phyloP scores from a whole-genome alignment of 2,113 vertebrate genomes.

The Phyllostomus discolor region DNA sequence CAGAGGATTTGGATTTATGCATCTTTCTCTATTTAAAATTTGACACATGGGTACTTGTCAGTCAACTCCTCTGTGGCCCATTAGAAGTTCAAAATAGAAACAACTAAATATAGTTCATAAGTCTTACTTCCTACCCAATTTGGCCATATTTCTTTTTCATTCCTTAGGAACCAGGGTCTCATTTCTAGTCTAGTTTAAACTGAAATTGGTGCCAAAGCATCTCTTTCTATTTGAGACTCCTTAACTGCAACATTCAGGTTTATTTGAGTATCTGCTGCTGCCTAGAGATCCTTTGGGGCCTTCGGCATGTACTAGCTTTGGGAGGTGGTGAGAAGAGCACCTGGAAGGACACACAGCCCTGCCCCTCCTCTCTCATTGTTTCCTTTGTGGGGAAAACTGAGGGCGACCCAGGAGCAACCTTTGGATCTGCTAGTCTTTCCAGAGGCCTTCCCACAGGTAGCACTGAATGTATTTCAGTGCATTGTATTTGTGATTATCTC shows the following conservation, averaged over 20 bases:
- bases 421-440: background rate
- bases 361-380: background rate
- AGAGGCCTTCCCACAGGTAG: background rate
- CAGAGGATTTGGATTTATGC: too few species aligned
- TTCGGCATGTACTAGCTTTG: background rate
- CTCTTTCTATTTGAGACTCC: background rate
- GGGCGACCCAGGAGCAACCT: background rate
- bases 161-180: background rate
- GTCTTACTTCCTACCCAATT: background rate
- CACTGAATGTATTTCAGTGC: too few species aligned
- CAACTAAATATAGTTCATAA: background rate
- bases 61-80: background rate
- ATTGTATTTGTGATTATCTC: background rate
- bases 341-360: background rate
- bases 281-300: background rate
- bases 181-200: too few species aligned
- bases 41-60: background rate
- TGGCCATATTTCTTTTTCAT: background rate
- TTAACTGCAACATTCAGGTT: background rate
- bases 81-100: background rate
- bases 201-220: background rate
- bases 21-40: background rate
- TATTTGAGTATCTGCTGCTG: background rate
- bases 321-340: background rate
- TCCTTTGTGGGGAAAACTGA: background rate